Evolutionary conservation across 1,140 invertebrate genomes (phyloP).

Genomic region (Euglossa dilemma): DNA sequence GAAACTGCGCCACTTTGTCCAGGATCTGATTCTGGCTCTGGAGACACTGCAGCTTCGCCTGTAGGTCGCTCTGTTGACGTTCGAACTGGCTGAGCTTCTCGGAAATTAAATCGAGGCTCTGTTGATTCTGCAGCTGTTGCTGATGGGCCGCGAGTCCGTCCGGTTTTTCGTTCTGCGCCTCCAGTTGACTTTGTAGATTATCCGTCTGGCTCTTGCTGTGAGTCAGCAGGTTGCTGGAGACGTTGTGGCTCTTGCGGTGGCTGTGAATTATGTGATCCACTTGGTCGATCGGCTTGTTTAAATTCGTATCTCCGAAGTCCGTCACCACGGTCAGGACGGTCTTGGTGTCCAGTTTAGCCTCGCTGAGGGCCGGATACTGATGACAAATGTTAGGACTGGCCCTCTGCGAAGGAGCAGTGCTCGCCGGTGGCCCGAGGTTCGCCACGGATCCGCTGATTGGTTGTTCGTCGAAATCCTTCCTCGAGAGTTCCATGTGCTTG

Average conservation of each 20-base stretch:
- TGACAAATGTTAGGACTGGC: slow-evolving; percentile 79
- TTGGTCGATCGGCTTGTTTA: slow-evolving; percentile 73
- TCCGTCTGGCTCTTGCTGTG: slow-evolving; percentile 77
- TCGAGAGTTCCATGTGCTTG: slow-evolving; percentile 79
- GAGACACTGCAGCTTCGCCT: slow-evolving; percentile 78
- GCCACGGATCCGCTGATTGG: slow-evolving; percentile 77
- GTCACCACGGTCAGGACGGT: slow-evolving; percentile 74
- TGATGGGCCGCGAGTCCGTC: slow-evolving; percentile 58
- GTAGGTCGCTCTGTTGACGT: slow-evolving; percentile 78
- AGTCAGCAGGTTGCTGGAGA: slow-evolving; percentile 65
- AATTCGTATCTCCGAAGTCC: slow-evolving; percentile 73
- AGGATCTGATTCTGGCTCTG: slow-evolving; percentile 81
- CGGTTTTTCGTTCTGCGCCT: slow-evolving; percentile 66
- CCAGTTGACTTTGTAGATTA: slow-evolving; percentile 67
- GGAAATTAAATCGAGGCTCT: slow-evolving; percentile 78
- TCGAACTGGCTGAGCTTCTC: slow-evolving; percentile 80
- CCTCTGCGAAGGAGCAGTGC: slow-evolving; percentile 71
- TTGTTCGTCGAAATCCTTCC: slow-evolving; percentile 81
- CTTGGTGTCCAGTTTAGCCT: slow-evolving; percentile 78
- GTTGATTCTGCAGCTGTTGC: slow-evolving; percentile 77
- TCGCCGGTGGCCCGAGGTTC: slow-evolving; percentile 73
- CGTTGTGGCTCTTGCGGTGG: slow-evolving; percentile 77
- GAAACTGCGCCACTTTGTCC: slow-evolving; percentile 79
- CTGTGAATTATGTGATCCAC: slow-evolving; percentile 81
- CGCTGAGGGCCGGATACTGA: slow-evolving; percentile 77